A percentile compares a stretch with the other conserved stretches of the same genome.
Conservation (phyloP, 64 coral and sea anemone species). For the Cladopsammia gracilis region DNA sequence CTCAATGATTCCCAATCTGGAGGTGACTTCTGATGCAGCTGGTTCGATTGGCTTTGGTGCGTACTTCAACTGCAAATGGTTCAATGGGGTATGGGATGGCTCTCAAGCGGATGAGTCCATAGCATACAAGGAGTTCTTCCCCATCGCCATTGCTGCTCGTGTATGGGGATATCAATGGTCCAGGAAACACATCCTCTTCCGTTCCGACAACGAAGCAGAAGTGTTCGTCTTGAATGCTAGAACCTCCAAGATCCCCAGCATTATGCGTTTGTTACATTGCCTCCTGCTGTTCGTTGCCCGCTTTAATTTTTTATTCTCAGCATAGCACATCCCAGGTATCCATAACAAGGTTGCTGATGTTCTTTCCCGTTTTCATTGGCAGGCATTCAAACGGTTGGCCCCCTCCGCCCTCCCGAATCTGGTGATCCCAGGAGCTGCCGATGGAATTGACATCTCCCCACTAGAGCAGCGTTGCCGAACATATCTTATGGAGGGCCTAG, state of each 20-base stretch:
- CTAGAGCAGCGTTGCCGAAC: too few species aligned
- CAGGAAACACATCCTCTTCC: conserved; percentile 26
- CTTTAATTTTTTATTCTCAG: conserved; percentile 28
- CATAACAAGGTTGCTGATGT: too few species aligned
- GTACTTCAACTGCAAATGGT: neutral
- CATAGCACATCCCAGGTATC: conserved; percentile 20
- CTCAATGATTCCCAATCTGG: neutral
- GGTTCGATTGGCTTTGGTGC: too few species aligned
- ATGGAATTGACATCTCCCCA: too few species aligned
- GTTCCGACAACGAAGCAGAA: conserved; percentile 11
- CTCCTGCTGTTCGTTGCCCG: neutral
- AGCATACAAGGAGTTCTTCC: too few species aligned
- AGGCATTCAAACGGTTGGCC: too few species aligned
- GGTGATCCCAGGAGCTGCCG: too few species aligned
- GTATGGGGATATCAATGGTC: conserved; percentile 15
- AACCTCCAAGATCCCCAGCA: neutral
- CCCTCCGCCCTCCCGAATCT: too few species aligned
- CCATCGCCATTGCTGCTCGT: conserved; percentile 2
- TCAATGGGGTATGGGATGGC: neutral
- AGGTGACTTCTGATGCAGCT: conserved; percentile 35
- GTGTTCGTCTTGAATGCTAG: conserved; percentile 1
- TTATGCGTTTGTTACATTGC: conserved; percentile 2
- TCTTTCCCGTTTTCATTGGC: too few species aligned
- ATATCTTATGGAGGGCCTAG: too few species aligned
- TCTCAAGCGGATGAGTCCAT: neutral